phyloP scores from a whole-genome alignment of 1,140 invertebrate genomes.

The Hetaerina americana region DNA sequence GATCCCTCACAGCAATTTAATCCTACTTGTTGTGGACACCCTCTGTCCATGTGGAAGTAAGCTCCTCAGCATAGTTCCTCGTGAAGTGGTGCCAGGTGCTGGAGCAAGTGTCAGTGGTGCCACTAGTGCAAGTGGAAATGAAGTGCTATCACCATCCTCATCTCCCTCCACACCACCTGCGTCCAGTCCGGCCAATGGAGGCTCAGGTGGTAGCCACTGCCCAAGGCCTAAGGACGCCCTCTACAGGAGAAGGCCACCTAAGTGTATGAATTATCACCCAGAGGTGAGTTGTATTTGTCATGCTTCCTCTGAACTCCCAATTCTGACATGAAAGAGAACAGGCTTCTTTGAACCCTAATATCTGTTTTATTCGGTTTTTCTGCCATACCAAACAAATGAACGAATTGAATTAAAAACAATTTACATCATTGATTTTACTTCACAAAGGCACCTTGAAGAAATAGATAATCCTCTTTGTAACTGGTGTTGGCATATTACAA shows the following conservation, averaged over 20 bases:
- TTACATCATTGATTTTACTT: too few relatives aligned
- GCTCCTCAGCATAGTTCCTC: slow-evolving; percentile 63
- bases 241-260: slow-evolving; percentile 52
- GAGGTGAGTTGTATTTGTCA: slow-evolving; percentile 38
- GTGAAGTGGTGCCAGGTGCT: slow-evolving; percentile 43
- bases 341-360: too few relatives aligned
- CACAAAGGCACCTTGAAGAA: too few relatives aligned
- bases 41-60: slow-evolving; percentile 77
- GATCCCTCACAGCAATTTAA: slow-evolving; percentile 81
- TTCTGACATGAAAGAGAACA: too few relatives aligned
- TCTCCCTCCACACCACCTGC: background rate
- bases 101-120: slow-evolving; percentile 7
- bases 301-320: too few relatives aligned
- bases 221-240: slow-evolving; percentile 34
- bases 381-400: too few relatives aligned
- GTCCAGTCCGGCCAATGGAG: slow-evolving; percentile 20
- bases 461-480: too few relatives aligned
- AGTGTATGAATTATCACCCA: slow-evolving; percentile 79
- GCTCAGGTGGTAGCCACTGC: slow-evolving; percentile 31
- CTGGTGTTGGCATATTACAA: too few relatives aligned
- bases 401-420: too few relatives aligned
- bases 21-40: slow-evolving; percentile 77
- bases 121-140: background rate
- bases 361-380: too few relatives aligned
- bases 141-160: background rate